phyloP scores from a whole-genome alignment of 2,797 vertebrate genomes.

The Phylloscopus collybita region DNA sequence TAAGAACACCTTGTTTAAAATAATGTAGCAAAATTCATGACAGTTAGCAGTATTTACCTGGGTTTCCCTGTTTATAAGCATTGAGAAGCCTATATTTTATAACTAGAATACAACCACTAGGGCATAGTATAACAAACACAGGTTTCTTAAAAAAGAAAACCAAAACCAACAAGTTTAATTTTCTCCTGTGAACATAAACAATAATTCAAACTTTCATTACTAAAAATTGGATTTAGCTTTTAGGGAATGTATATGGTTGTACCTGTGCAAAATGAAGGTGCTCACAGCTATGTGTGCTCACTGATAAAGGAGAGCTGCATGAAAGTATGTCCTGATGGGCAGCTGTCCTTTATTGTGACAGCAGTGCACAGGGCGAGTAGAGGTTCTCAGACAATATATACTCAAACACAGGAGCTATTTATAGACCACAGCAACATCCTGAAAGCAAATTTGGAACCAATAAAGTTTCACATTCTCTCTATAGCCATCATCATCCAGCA shows the following conservation, averaged over 20 bases:
- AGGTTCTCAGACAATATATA: not conserved
- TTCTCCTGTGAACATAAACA: not conserved
- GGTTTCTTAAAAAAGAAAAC: not conserved
- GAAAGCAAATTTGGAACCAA: not conserved
- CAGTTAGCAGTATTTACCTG: not conserved
- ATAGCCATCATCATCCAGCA: not conserved
- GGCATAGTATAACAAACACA: not conserved
- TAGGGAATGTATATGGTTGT: not conserved
- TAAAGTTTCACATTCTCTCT: slow-evolving; percentile 4
- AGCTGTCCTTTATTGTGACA: not conserved
- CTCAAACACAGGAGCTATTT: not conserved
- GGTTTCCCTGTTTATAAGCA: not conserved
- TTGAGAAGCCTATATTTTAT: not conserved
- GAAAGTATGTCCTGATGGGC: not conserved
- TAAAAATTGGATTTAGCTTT: not conserved
- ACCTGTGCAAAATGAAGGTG: not conserved
- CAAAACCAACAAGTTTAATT: not conserved
- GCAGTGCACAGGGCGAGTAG: not conserved
- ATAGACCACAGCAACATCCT: not conserved
- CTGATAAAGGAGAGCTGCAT: not conserved
- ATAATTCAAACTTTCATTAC: not conserved
- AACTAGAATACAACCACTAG: not conserved
- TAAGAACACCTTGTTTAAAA: not conserved
- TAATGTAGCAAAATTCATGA: not conserved
- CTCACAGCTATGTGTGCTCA: not conserved